These are phyloP conservation scores for Halictus ligatus DNA, from an alignment of 2,888 invertebrate genomes.

Conservation along the genomic window DNA sequence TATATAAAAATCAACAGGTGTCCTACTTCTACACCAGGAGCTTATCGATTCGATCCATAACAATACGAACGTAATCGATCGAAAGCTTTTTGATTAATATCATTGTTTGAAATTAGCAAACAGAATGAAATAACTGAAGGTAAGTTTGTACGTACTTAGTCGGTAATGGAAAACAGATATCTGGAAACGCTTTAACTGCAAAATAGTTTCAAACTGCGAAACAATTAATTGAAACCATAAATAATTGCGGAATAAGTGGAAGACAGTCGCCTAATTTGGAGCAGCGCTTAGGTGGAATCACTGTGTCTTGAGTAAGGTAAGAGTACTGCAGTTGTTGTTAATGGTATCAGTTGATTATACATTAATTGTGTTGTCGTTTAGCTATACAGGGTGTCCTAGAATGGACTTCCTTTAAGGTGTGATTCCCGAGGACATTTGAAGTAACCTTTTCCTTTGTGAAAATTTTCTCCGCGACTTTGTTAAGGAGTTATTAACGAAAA, in stretches of 20 bases:
- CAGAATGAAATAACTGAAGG: conserved; percentile 2
- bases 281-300: not conserved
- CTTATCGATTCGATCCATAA: conserved; percentile 24
- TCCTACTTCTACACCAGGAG: conserved; percentile 8
- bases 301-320: not conserved
- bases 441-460: too few relatives aligned
- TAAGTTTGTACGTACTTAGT: not conserved
- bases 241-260: not conserved
- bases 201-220: not conserved
- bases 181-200: not conserved
- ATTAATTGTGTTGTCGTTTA: not conserved
- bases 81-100: conserved; percentile 28
- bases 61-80: conserved; percentile 6
- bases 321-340: not conserved
- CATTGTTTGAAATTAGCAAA: not conserved
- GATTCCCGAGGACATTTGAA: too few relatives aligned
- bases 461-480: too few relatives aligned
- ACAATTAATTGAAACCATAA: not conserved
- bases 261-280: not conserved
- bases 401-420: not conserved
- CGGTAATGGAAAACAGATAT: conserved; percentile 9
- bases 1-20: conserved; percentile 46
- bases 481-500: too few relatives aligned
- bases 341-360: not conserved
- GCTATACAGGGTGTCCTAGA: not conserved